Evolutionary conservation across 2,888 invertebrate genomes (phyloP), one percentile per base, ranked within the genome.

Genomic region (Lepidocyrtoides sp.): DNA sequence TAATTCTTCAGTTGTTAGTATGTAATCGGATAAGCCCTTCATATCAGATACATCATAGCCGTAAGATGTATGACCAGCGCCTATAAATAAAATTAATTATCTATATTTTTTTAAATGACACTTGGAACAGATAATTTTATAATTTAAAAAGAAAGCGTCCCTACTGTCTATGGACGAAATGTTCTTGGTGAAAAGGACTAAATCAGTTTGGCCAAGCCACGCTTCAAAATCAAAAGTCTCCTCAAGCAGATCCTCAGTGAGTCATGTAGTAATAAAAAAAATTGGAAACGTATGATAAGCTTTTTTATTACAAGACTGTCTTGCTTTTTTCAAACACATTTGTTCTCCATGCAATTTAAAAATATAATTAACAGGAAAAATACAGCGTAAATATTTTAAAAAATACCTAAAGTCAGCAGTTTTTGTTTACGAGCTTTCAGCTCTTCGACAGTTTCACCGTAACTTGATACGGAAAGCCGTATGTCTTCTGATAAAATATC

Each of bases 211-310:
- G n/a, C 17, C 17, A 20, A 83, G 60, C 89, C 89, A 89, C 8
- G 4, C 8, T 23, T 89, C 89, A 36, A 89, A 89, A 7, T 83
- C 26, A 20, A 89, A 63, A n/a, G 41, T 69, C 44, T 83, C 75
- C 32, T 75, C 1, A 14, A 89, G 60, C 3, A 26, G 60, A 23
- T 51, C 66, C 83, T 89, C 89, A 23, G 81, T 23, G 83, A 89
- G 89, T 83, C 89, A 89, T 89, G 83, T 83, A 83, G 36, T 32
- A 60, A 1, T 3, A 60, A 60, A 5, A 26, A 60, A 60, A 60
- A 60, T 12, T 26, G 5, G 8, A 29, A 29, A 7, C 10, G 12
- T 14, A 20, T 3, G 20, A 26, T 63, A 26, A 63, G 29, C 4
- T 29, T 26, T 20, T 4, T 29, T 29, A 29, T 63, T 12, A 63